These are phyloP conservation scores for Thymelicus lineola DNA, from an alignment of 2,888 invertebrate species.

Conservation along the genomic window DNA sequence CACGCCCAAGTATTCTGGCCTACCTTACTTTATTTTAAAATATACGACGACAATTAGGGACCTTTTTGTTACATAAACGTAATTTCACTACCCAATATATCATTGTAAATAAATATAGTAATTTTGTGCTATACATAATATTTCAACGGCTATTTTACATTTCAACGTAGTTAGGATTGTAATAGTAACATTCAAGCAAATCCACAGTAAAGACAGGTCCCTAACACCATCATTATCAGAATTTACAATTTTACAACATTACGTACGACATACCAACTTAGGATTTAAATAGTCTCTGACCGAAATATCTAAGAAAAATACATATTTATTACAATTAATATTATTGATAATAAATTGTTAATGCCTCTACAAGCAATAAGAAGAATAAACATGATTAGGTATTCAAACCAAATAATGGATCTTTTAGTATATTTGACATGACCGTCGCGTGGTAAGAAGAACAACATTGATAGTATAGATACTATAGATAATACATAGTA, in stretches of 20 bases:
- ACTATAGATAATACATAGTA: neutral
- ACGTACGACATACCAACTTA: constrained; percentile 24
- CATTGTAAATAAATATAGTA: constrained; percentile 12
- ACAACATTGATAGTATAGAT: no score
- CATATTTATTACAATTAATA: neutral
- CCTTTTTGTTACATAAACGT: constrained; percentile 25
- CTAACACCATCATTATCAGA: constrained; percentile 29
- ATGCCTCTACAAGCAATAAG: constrained; percentile 10
- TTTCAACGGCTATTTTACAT: constrained; percentile 17
- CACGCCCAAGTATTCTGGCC: constrained; percentile 54
- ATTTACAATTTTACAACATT: constrained; percentile 36
- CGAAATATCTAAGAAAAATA: constrained; percentile 18
- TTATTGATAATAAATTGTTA: constrained; percentile 1
- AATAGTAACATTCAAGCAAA: constrained; percentile 36
- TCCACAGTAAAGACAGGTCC: constrained; percentile 35
- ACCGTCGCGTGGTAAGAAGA: neutral
- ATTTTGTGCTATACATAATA: constrained; percentile 23
- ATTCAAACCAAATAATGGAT: neutral
- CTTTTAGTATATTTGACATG: neutral
- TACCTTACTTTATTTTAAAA: constrained; percentile 51
- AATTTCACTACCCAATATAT: constrained; percentile 12
- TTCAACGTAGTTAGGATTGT: constrained; percentile 4
- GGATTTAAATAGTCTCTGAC: constrained; percentile 9
- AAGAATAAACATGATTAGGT: neutral
- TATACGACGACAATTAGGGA: constrained; percentile 45